Base-by-base conservation (phyloP, 2,113 vertebrate genomes). In the Brienomyrus brachyistius region DNA sequence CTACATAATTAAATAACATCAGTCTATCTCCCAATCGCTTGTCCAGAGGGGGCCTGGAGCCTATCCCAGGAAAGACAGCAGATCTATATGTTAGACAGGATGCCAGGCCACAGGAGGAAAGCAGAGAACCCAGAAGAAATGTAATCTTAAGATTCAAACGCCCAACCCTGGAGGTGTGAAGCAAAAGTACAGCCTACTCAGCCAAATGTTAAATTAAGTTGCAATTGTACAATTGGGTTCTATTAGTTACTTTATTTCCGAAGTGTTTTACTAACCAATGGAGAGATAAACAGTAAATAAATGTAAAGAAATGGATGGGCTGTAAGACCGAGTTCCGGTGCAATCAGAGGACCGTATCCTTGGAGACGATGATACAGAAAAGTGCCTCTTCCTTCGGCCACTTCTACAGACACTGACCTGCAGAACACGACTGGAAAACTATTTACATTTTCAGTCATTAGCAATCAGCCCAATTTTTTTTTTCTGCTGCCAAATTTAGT, bases 371-470 rank as follows among this genome's bases (percentile, higher is more conserved):
- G 86, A 66, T 3, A 35, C 21, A 15, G 40, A 13, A 77, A 77
- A 77, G 31, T 5, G 31, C 70, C 27, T 77, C 5, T 31, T 77
- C 13, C 70, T 77, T 77, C 13, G 11, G 70, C 59, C 62, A 70
- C 35, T 80, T 80, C 74, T 43, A 15, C 40, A 9, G 51, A 48
- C 7, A 84, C 17, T 9, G 43, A 84, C 82, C 40, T 13, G 31
- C 31, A 11, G 82, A 47, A 84, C 82, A 84, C 43, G 3, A 48
- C 82, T 43, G 15, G 19, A 15, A 87, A 54, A 56, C 51, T 87
- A 35, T 87, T 87, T 87, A 87, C 13, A 54, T 87, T 87, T 52
- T 31, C 50, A 54, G 85, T 31, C 31, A 40, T 54, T 87, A 87
- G 11, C 85, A 87, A 54, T 54, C 48, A 54, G 48, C 19, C 51